phyloP scores from a whole-genome alignment of 2,888 invertebrate species.

The Stegophylla sp. region DNA sequence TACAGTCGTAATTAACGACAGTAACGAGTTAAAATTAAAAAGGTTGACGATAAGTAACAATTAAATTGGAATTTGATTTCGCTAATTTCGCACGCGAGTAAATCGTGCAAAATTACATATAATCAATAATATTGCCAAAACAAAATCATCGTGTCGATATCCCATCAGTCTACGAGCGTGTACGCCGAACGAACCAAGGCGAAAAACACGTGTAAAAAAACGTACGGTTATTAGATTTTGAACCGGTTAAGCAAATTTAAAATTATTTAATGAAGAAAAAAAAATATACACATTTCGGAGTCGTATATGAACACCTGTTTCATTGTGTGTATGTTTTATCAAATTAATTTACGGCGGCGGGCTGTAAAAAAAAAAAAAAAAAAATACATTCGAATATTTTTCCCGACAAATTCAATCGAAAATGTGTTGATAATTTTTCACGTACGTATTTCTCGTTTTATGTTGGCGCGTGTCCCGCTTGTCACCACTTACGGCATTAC shows the following conservation, averaged over 20 bases:
- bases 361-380: background rate
- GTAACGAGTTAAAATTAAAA: no score
- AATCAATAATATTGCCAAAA: no score
- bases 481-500: background rate
- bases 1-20: no score
- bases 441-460: constrained; percentile 16
- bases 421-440: background rate
- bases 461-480: constrained; percentile 27
- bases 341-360: no score
- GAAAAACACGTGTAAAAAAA: background rate
- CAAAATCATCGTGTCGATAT: no score
- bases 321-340: constrained; percentile 7
- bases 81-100: no score
- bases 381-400: background rate
- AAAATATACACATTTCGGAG: constrained; percentile 1
- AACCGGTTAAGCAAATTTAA: background rate
- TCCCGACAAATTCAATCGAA: background rate
- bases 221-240: background rate
- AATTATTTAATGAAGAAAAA: background rate
- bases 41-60: no score
- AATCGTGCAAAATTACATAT: no score
- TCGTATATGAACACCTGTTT: background rate
- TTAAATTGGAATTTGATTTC: no score
- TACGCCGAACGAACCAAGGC: background rate
- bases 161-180: background rate